phyloP scores from a whole-genome alignment of 2,888 invertebrate genomes.

The Brachyptera putata region DNA sequence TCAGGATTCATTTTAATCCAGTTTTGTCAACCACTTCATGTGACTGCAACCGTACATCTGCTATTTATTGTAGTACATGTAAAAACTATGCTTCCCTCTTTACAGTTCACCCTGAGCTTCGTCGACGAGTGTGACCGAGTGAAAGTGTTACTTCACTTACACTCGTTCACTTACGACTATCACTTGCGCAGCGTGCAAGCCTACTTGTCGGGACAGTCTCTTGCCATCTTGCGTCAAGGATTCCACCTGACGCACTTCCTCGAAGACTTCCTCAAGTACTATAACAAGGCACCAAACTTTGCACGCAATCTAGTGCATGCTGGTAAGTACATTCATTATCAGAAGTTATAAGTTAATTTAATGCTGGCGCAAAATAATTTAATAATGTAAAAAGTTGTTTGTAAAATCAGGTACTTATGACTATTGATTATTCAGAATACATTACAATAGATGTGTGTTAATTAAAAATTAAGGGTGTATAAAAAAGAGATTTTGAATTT shows the following conservation, averaged over 20 bases:
- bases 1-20: too few relatives aligned
- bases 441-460: too few relatives aligned
- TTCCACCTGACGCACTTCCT: slow-evolving; percentile 70
- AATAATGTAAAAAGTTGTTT: too few relatives aligned
- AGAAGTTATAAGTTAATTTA: too few relatives aligned
- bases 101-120: slow-evolving; percentile 58
- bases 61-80: too few relatives aligned
- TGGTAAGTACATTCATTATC: slow-evolving; percentile 50
- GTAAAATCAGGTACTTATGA: not conserved
- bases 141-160: slow-evolving; percentile 66
- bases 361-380: too few relatives aligned
- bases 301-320: slow-evolving; percentile 67
- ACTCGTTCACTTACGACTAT: slow-evolving; percentile 74
- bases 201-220: slow-evolving; percentile 55
- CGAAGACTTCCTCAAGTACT: slow-evolving; percentile 71
- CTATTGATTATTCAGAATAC: too few relatives aligned
- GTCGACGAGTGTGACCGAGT: slow-evolving; percentile 65
- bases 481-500: too few relatives aligned
- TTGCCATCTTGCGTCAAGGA: slow-evolving; percentile 51
- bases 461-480: too few relatives aligned
- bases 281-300: slow-evolving; percentile 70
- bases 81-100: too few relatives aligned
- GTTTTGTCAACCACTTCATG: too few relatives aligned
- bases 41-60: too few relatives aligned
- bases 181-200: slow-evolving; percentile 64